Conservation (phyloP, 1,140 invertebrate genomes). For the Cotesia glomerata region DNA sequence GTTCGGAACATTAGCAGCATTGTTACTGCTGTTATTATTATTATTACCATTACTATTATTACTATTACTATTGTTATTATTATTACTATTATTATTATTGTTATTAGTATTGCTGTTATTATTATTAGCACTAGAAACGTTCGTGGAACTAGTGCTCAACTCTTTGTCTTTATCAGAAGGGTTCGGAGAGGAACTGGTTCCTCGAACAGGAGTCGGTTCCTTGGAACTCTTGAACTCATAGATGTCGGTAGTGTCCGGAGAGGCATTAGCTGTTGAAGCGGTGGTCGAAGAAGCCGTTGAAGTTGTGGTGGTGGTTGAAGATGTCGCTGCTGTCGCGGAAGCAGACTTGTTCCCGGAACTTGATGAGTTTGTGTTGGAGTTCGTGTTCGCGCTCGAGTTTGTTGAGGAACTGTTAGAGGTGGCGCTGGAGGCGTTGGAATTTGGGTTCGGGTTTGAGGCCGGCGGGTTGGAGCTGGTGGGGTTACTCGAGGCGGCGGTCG, state of each 20-base stretch:
- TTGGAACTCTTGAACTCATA: slow-evolving; percentile 71
- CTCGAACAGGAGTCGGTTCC: slow-evolving; percentile 59
- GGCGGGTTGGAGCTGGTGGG: slow-evolving; percentile 23
- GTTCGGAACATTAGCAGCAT: not conserved
- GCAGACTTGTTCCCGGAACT: not conserved
- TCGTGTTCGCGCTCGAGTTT: slow-evolving; percentile 24
- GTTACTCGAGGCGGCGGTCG: slow-evolving; percentile 19
- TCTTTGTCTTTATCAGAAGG: slow-evolving; percentile 54
- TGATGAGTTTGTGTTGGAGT: slow-evolving; percentile 28
- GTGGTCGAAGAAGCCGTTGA: slow-evolving; percentile 21
- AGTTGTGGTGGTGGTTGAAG: slow-evolving; percentile 3
- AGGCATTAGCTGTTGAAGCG: slow-evolving; percentile 37
- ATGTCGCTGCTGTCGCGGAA: not conserved
- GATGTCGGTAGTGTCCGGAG: slow-evolving; percentile 58
- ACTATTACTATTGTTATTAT: not conserved
- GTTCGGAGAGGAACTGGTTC: slow-evolving; percentile 59
- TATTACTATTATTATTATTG: too few relatives aligned
- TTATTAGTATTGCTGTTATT: too few relatives aligned
- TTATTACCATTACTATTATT: not conserved
- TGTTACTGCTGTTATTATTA: not conserved
- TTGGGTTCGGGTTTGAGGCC: too few relatives aligned
- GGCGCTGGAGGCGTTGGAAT: too few relatives aligned
- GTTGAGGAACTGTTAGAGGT: too few relatives aligned
- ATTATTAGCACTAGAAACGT: slow-evolving; percentile 22
- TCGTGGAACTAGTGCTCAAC: slow-evolving; percentile 35